A percentile compares a stretch with the other conserved stretches of the same genome.
Evolutionary conservation across 2,888 invertebrate genomes (phyloP).

Genomic region (Apodemia duryi): DNA sequence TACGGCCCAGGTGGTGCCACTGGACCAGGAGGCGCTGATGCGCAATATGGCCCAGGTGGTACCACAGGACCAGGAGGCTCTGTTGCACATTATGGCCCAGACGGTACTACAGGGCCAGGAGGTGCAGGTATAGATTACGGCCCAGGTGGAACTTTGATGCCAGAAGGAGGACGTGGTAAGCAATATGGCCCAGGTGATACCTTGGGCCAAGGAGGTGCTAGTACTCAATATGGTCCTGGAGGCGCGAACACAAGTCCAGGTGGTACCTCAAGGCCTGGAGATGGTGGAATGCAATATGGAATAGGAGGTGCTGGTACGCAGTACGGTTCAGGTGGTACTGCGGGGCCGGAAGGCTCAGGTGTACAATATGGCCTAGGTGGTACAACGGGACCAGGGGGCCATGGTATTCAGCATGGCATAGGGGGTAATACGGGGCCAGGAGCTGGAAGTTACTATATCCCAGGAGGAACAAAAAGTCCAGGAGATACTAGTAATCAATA

Average conservation of each 20-base stretch:
- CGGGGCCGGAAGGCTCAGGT: conserved; percentile 8
- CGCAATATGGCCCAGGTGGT: too few species aligned
- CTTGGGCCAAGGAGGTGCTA: conserved; percentile 18
- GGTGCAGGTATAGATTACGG: conserved; percentile 28
- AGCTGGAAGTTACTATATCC: conserved; percentile 20
- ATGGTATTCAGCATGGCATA: conserved; percentile 16
- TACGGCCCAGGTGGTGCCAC: too few species aligned
- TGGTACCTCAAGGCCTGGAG: conserved; percentile 18
- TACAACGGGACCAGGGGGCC: too few species aligned
- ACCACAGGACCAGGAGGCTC: too few species aligned
- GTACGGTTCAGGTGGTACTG: conserved; percentile 12
- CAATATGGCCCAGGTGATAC: conserved; percentile 25
- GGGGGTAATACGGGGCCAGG: conserved; percentile 25
- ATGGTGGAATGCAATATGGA: conserved; percentile 10
- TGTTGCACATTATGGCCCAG: too few species aligned
- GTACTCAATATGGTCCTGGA: conserved; percentile 19
- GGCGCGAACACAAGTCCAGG: neutral
- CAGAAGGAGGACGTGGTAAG: conserved; percentile 20
- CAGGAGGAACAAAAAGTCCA: conserved; percentile 4
- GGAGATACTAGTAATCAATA: conserved; percentile 13
- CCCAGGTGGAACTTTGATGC: conserved; percentile 21
- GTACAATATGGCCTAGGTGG: conserved; percentile 17
- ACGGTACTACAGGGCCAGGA: neutral
- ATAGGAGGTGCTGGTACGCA: conserved; percentile 15
- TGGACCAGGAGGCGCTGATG: too few species aligned